Evolutionary conservation across 2,113 vertebrate genomes (phyloP).

Genomic region (Bagarius yarrelli): DNA sequence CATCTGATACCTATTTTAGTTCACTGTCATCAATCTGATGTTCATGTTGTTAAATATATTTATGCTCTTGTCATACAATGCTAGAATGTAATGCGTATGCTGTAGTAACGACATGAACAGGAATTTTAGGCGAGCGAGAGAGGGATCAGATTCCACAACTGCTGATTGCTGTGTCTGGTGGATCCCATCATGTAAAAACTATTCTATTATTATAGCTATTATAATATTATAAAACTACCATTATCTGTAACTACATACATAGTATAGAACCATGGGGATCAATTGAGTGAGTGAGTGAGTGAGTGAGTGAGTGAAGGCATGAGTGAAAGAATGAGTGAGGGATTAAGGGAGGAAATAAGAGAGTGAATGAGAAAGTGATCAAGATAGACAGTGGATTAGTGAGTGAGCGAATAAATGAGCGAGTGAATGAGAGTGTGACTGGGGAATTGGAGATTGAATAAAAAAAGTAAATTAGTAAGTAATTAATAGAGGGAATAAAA

Average conservation of each 20-base stretch:
- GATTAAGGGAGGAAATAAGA: too few species aligned
- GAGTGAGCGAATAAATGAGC: too few species aligned
- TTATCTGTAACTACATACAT: constrained; percentile 32
- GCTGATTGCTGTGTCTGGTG: constrained; percentile 18
- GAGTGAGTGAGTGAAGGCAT: background rate
- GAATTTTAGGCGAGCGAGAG: constrained; percentile 11
- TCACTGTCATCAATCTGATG: constrained; percentile 34
- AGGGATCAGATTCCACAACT: constrained; percentile 1
- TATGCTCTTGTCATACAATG: constrained; percentile 38
- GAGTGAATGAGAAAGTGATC: too few species aligned
- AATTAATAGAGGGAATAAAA: too few species aligned
- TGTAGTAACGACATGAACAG: constrained; percentile 24
- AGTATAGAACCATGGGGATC: background rate
- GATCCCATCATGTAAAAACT: constrained; percentile 20
- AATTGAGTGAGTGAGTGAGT: background rate
- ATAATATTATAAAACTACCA: background rate
- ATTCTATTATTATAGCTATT: background rate
- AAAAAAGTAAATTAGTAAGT: too few species aligned
- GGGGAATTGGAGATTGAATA: too few species aligned
- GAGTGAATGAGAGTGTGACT: too few species aligned
- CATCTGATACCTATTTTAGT: constrained; percentile 25
- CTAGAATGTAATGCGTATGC: constrained; percentile 21
- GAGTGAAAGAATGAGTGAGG: too few species aligned
- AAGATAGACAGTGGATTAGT: too few species aligned
- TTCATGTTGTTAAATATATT: constrained; percentile 42